Percentiles rank a stretch among this genome's conserved stretches.
Conservation (phyloP, 2,797 vertebrate genomes). For the Aselliscus stoliczkanus region DNA sequence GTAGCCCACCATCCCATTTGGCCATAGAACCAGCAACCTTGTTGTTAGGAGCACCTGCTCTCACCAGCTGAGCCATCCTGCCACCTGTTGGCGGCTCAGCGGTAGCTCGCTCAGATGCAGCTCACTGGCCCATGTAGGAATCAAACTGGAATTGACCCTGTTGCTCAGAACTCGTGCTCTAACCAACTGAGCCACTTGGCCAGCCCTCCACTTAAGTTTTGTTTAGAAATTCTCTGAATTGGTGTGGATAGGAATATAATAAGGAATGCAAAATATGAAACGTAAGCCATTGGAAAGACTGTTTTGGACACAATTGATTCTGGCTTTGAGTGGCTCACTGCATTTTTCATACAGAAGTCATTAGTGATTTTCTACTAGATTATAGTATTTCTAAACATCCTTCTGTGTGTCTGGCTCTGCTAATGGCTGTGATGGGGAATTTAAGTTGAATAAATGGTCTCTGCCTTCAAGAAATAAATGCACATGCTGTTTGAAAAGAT, state of each 20-base stretch:
- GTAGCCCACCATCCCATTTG: too few species aligned
- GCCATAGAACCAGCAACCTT: too few species aligned
- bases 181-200: too few species aligned
- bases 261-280: background rate
- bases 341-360: background rate
- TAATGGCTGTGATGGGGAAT: background rate
- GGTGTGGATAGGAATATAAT: background rate
- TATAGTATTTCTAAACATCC: background rate
- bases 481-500: background rate
- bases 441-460: background rate
- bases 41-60: too few species aligned
- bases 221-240: background rate
- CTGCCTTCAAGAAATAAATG: background rate
- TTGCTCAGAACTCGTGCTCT: too few species aligned
- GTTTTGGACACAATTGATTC: background rate
- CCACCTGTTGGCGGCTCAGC: too few species aligned
- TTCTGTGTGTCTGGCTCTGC: background rate
- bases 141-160: too few species aligned
- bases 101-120: too few species aligned
- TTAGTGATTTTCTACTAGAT: background rate
- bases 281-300: background rate
- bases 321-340: background rate
- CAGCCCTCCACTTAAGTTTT: too few species aligned
- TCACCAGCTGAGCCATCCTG: too few species aligned
- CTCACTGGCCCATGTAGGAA: too few species aligned